These are phyloP conservation scores for Aquatica leii DNA, from an alignment of 2,888 invertebrate species.

Conservation along the genomic window DNA sequence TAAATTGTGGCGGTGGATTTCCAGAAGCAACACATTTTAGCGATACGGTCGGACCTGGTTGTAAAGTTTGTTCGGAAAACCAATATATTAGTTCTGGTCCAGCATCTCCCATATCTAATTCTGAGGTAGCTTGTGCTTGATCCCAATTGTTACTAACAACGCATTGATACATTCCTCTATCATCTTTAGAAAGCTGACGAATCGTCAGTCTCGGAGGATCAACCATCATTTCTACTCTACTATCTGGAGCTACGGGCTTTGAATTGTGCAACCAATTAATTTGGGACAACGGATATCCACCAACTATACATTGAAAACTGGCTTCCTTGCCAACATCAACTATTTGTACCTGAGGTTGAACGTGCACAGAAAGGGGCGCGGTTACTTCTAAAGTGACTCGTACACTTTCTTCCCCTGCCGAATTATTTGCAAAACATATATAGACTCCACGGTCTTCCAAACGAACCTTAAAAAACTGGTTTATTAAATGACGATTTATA, in stretches of 20 bases:
- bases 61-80: conserved; percentile 91
- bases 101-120: conserved; percentile 84
- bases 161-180: conserved; percentile 93
- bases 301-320: conserved; percentile 85
- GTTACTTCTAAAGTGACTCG: conserved; percentile 81
- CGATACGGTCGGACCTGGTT: conserved; percentile 90
- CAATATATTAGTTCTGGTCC: conserved; percentile 89
- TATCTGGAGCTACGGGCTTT: conserved; percentile 59
- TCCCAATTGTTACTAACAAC: conserved; percentile 86
- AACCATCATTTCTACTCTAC: conserved; percentile 55
- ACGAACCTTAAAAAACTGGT: conserved; percentile 56
- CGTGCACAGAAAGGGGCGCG: conserved; percentile 81
- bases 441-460: conserved; percentile 87
- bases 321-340: conserved; percentile 87
- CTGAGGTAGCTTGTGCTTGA: conserved; percentile 83
- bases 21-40: conserved; percentile 95
- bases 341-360: conserved; percentile 79
- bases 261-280: conserved; percentile 84
- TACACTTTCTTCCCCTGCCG: conserved; percentile 82
- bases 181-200: conserved; percentile 77
- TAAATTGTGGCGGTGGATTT: conserved; percentile 91
- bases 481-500: conserved; percentile 6
- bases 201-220: conserved; percentile 61
- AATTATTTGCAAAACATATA: conserved; percentile 90
- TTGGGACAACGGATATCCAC: conserved; percentile 84